Evolutionary conservation across 2,113 vertebrate genomes (phyloP).

Genomic region (Elachura formosa): DNA sequence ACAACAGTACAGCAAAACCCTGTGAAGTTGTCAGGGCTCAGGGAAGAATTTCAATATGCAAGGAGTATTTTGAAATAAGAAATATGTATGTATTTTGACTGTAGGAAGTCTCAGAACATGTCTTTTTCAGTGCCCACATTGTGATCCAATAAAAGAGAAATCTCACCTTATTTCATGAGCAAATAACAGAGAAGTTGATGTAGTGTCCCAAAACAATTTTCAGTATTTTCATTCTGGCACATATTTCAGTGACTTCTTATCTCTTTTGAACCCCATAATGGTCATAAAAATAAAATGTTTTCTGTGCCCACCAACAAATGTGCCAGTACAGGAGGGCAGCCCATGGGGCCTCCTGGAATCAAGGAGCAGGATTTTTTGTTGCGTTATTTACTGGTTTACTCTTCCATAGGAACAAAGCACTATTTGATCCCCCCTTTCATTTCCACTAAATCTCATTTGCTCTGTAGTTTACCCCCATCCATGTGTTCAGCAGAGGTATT

Average conservation of each 20-base stretch:
- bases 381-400: slow-evolving; percentile 61
- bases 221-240: too few species aligned
- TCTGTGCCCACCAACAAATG: neutral
- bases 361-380: slow-evolving; percentile 9
- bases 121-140: neutral
- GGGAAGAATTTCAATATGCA: neutral
- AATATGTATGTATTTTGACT: neutral
- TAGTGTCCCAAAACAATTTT: neutral
- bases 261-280: neutral
- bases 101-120: neutral
- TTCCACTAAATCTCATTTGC: slow-evolving; percentile 67
- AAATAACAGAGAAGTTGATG: neutral
- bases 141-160: neutral
- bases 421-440: slow-evolving; percentile 69
- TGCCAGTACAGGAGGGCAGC: neutral
- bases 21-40: fast-evolving
- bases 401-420: slow-evolving; percentile 60
- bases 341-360: neutral
- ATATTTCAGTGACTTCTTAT: neutral
- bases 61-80: neutral
- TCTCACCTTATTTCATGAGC: neutral
- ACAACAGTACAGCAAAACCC: neutral
- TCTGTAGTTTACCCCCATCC: slow-evolving; percentile 62
- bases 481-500: slow-evolving; percentile 59
- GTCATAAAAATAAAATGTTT: neutral